A percentile compares a stretch with the other conserved stretches of the same genome.
These are phyloP conservation scores for Leptinotarsa tumamoca DNA, from an alignment of 2,888 invertebrate genomes.

Conservation along the genomic window DNA sequence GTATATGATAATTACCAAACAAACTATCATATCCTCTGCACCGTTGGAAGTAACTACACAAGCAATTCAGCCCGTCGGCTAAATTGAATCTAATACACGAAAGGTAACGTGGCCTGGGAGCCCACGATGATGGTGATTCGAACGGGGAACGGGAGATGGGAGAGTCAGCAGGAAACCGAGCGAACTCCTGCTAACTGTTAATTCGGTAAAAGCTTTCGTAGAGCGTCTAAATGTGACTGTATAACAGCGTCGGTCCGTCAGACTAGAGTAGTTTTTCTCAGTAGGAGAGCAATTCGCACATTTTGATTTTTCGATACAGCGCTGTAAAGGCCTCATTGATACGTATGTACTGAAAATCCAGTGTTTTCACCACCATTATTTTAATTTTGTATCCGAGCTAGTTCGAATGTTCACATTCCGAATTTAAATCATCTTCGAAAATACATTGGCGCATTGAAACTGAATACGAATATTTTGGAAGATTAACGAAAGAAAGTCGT, in stretches of 20 bases:
- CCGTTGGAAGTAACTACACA: conserved; percentile 30
- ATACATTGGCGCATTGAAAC: too few species aligned
- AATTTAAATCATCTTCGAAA: too few species aligned
- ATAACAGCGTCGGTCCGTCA: conserved; percentile 55
- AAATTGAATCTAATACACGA: conserved; percentile 38
- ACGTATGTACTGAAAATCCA: background rate
- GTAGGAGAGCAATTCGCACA: background rate
- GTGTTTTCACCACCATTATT: background rate
- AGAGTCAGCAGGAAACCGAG: conserved; percentile 41
- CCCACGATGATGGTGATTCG: conserved; percentile 28
- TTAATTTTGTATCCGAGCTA: too few species aligned
- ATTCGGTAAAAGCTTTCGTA: conserved; percentile 66
- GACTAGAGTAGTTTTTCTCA: conserved; percentile 15
- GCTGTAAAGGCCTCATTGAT: background rate
- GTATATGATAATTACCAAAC: background rate
- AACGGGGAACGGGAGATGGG: conserved; percentile 36
- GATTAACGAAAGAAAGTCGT: too few species aligned
- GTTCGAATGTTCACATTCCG: too few species aligned
- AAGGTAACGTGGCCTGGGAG: conserved; percentile 24
- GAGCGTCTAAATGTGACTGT: conserved; percentile 61
- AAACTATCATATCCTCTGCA: conserved; percentile 9
- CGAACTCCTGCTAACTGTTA: conserved; percentile 59
- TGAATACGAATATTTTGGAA: too few species aligned
- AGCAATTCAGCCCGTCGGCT: conserved; percentile 23
- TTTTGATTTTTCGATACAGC: conserved; percentile 1